Conservation (phyloP, 2,888 invertebrate species). For the Gari tellinella region DNA sequence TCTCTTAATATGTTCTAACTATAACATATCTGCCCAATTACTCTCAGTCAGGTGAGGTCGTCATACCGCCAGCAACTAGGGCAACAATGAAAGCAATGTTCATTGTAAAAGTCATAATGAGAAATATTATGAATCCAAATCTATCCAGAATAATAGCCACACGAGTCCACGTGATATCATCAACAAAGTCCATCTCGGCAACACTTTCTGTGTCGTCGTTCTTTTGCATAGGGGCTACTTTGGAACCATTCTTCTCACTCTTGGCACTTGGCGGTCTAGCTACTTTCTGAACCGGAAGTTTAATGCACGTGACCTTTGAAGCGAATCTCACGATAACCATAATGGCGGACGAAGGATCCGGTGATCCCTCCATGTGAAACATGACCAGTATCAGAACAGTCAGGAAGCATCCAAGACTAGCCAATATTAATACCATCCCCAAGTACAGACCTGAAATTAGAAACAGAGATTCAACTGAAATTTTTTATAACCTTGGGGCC, state of each 20-base stretch:
- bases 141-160: constrained; percentile 5
- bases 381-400: constrained; percentile 24
- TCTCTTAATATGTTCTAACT: too few species aligned
- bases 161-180: neutral
- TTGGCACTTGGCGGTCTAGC: neutral
- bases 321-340: neutral
- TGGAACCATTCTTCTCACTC: neutral
- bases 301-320: neutral
- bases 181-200: neutral
- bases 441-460: constrained; percentile 33
- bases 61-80: neutral
- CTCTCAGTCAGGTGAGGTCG: neutral
- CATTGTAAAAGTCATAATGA: neutral
- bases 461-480: too few species aligned
- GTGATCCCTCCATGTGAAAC: constrained; percentile 10
- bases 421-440: constrained; percentile 19
- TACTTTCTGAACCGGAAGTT: neutral
- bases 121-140: constrained; percentile 8
- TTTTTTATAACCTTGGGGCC: too few species aligned
- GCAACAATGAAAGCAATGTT: constrained; percentile 10
- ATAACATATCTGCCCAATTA: too few species aligned
- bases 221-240: neutral
- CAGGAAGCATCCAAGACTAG: constrained; percentile 11
- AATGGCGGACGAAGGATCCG: constrained; percentile 6
- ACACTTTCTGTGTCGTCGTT: neutral